A percentile compares a stretch with the other conserved stretches of the same genome.
Evolutionary conservation across 2,888 invertebrate species (phyloP).

Genomic region (Calameuta filiformis): DNA sequence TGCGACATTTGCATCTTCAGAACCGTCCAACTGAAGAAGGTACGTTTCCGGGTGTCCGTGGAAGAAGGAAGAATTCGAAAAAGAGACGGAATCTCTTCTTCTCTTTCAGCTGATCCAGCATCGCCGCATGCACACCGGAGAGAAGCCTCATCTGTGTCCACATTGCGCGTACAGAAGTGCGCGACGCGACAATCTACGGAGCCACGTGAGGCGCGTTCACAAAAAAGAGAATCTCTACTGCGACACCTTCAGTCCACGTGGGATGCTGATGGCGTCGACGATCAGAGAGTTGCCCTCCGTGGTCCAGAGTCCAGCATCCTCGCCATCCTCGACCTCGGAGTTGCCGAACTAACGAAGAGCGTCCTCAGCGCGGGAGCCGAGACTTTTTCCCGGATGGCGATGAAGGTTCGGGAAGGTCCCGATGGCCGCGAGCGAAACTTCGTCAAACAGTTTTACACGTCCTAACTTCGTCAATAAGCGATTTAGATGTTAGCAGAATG

Average conservation of each 20-base stretch:
- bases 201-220: constrained; percentile 70
- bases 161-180: constrained; percentile 71
- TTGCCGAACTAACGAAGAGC: constrained; percentile 47
- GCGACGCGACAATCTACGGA: constrained; percentile 69
- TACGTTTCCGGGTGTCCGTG: constrained; percentile 32
- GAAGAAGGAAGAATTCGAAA: too few species aligned
- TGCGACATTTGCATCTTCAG: constrained; percentile 70
- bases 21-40: constrained; percentile 71
- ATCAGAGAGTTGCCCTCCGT: constrained; percentile 7
- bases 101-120: constrained; percentile 68
- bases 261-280: constrained; percentile 63
- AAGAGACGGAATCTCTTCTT: background rate
- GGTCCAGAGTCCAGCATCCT: constrained; percentile 48
- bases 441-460: constrained; percentile 38
- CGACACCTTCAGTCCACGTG: constrained; percentile 70
- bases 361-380: background rate
- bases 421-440: background rate
- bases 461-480: constrained; percentile 55
- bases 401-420: background rate
- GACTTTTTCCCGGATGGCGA: background rate
- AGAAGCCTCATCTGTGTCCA: constrained; percentile 70
- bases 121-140: constrained; percentile 70
- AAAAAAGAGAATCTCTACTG: constrained; percentile 70
- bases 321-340: constrained; percentile 52
- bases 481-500: constrained; percentile 31